Evolutionary conservation across 2,113 vertebrate genomes (phyloP).

Genomic region (Shinisaurus crocodilurus): DNA sequence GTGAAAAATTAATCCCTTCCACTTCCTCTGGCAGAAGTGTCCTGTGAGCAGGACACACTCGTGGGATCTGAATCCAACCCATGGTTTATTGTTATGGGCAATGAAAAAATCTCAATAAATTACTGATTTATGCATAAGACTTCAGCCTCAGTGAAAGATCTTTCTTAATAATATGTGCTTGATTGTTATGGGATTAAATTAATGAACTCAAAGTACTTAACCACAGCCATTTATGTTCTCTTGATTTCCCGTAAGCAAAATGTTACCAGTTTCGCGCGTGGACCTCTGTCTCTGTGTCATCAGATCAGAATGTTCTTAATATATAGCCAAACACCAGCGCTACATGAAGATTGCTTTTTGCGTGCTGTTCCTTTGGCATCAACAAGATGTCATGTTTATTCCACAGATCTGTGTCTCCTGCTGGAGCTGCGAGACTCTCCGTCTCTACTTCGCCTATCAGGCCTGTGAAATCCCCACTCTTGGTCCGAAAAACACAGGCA

Average conservation of each 20-base stretch:
- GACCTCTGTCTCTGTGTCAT: not conserved
- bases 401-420: constrained; percentile 89
- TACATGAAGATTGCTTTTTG: not conserved
- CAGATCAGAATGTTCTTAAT: not conserved
- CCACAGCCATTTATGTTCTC: not conserved
- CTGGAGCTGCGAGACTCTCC: constrained; percentile 80
- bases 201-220: not conserved
- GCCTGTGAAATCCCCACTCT: constrained; percentile 91
- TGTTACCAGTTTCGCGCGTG: not conserved
- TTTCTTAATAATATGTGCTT: not conserved
- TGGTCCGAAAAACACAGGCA: constrained; percentile 80
- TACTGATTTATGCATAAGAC: not conserved
- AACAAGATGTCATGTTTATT: constrained; percentile 8
- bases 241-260: not conserved
- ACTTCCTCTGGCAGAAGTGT: no score
- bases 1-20: no score
- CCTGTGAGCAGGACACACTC: no score
- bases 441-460: constrained; percentile 89
- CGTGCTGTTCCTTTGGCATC: not conserved
- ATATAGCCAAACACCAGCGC: not conserved
- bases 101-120: not conserved
- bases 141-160: not conserved
- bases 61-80: no score
- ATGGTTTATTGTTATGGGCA: no score
- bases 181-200: no score